Evolutionary conservation across 2,113 vertebrate species (phyloP), one percentile per base, ranked within the genome.

Genomic region (Leucosticte australis): DNA sequence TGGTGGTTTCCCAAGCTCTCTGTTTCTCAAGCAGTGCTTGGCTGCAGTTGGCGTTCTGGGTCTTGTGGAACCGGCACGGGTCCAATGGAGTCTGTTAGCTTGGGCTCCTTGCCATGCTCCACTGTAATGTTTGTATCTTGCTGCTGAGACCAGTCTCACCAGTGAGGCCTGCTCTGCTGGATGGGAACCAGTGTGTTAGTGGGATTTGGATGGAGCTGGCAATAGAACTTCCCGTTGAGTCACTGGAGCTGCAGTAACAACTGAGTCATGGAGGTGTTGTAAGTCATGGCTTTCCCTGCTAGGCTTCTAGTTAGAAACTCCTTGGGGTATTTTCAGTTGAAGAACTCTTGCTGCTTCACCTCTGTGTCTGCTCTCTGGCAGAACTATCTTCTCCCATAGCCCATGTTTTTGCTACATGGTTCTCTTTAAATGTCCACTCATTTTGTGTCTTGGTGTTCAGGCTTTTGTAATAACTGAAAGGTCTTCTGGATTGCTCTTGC

Each of bases 111-210:
- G 96, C 95, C 96, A 94, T 22, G 42, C 69, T 87, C 11, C 2
- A 41, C 86, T 90, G 83, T 64, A 90, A 41, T 94, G 42, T 87
- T 95, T 95, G 83, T 84, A 94, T 94, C 89, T 89, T 79, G 24
- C 86, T 4, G 22, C 83, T 93, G 94, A 64, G 94, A 95, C 94
- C 83, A 92, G 96, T 97, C 87, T 87, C 93, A 94, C 95, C 95
- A 96, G 96, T 83, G 91, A 89, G 69, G 89, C 96, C 91, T 89
- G 96, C 92, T 95, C 79, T 78, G 77, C 96, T 96, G 96, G 91
- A 87, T 97, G 64, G 89, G 86, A 94, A 94, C 83, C 87, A 83
- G 83, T 62, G 65, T 31, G 24, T 83, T 83, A 92, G 85, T 95
- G 85, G 88, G 85, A 77, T 92, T 90, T 93, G 89, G 89, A 87